Evolutionary conservation across 1,140 invertebrate genomes (phyloP), one percentile per base, ranked within the genome.

Genomic region (Tribolium madens): DNA sequence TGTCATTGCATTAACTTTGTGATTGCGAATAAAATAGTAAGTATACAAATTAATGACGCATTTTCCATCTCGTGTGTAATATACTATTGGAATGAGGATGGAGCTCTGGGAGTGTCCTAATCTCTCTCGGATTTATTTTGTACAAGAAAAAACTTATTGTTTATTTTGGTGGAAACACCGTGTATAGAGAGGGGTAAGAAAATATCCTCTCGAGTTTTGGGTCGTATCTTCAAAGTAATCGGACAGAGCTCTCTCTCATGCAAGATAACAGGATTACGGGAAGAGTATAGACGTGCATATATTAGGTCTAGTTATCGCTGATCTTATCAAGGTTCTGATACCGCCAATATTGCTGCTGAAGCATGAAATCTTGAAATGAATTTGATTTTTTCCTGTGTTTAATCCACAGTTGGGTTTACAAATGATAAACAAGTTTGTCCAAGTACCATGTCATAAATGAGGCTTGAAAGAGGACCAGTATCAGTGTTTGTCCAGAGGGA

Each of bases 401-500:
- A 42, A 42, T 42, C 36, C 36, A n/a, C n/a, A n/a, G n/a, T n/a
- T n/a, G 7, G 9, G 26, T 31, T 31, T 64, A 64, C 57, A 64
- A 33, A 31, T 64, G 57, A 64, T 26, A 64, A 64, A 26, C 21
- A 64, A 64, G 21, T 64, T 64, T 33, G 57, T 64, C n/a, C 21
- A 64, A 64, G 57, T 64, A 64, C 12, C 17, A 12, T 26, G 21
- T 21, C 26, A 33, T 42, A 31, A 64, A 60, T 26, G 53, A 26
- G 17, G 53, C 53, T 13, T 21, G 53, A 60, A 64, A 64, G 57
- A 64, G 52, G 17, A 17, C n/a, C 14, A 64, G 26, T 64, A 26
- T 64, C 57, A 31, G 26, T 64, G 57, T 64, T 64, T 64, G 57
- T 64, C 57, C 57, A 64, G 57, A 64, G 57, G 57, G 57, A 64